phyloP scores from a whole-genome alignment of 2,888 invertebrate species.

The Lapara coniferarum region DNA sequence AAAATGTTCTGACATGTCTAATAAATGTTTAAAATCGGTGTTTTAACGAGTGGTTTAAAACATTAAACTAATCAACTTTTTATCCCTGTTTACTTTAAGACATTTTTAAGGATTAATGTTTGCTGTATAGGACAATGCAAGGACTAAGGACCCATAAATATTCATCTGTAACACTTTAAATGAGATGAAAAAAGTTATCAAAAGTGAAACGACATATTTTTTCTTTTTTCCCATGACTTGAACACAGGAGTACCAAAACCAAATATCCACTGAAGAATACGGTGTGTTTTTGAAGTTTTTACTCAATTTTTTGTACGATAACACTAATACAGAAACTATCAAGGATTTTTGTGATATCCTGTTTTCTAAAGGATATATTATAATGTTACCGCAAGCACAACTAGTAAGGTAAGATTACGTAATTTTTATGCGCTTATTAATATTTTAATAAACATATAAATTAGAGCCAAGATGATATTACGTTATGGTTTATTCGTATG shows the following conservation, averaged over 20 bases:
- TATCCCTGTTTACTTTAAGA: too few species aligned
- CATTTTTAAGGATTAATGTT: too few species aligned
- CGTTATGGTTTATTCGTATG: too few species aligned
- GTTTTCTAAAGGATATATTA: conserved; percentile 65
- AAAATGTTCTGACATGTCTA: too few species aligned
- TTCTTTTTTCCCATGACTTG: background rate
- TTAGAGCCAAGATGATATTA: too few species aligned
- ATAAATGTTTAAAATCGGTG: too few species aligned
- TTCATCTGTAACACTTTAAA: too few species aligned
- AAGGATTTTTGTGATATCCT: conserved; percentile 68
- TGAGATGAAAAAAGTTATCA: too few species aligned
- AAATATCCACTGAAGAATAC: conserved; percentile 67
- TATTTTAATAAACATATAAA: background rate
- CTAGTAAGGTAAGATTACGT: conserved; percentile 54
- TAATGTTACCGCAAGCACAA: conserved; percentile 67
- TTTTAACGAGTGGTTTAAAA: too few species aligned
- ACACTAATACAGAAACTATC: conserved; percentile 44
- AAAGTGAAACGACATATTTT: background rate
- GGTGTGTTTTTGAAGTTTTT: conserved; percentile 65
- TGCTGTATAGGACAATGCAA: too few species aligned
- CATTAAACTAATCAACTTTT: too few species aligned
- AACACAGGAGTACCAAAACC: conserved; percentile 62
- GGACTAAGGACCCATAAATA: too few species aligned
- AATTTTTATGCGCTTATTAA: background rate
- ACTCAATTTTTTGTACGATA: conserved; percentile 58